phyloP scores from a whole-genome alignment of 2,888 invertebrate species.

The Peribatodes rhomboidaria region DNA sequence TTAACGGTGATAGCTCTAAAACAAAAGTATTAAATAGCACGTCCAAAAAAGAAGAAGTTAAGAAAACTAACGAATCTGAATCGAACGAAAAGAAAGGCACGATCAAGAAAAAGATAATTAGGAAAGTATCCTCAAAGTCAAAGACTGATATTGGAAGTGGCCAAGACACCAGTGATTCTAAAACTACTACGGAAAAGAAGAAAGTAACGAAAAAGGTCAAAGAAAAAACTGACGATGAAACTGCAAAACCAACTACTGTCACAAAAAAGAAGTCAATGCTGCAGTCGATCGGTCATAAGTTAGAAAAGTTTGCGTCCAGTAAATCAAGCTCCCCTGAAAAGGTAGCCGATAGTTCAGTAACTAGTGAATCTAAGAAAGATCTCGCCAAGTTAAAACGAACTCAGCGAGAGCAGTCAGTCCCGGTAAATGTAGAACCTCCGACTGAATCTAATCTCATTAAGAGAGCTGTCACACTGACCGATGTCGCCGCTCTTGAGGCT shows the following conservation, averaged over 20 bases:
- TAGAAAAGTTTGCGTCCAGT: slow-evolving; percentile 89
- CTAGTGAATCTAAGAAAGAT: slow-evolving; percentile 63
- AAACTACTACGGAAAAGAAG: slow-evolving; percentile 72
- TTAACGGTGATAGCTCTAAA: slow-evolving; percentile 57
- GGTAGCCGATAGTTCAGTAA: slow-evolving; percentile 59
- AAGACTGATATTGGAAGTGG: slow-evolving; percentile 72
- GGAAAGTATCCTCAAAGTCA: slow-evolving; percentile 80
- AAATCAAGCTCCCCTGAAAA: slow-evolving; percentile 84
- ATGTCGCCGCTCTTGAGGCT: slow-evolving; percentile 84
- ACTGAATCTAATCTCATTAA: slow-evolving; percentile 90
- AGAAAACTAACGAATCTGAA: slow-evolving; percentile 64
- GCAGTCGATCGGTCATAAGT: slow-evolving; percentile 92
- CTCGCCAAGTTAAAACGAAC: slow-evolving; percentile 84
- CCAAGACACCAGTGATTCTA: slow-evolving; percentile 65
- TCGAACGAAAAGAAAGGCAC: slow-evolving; percentile 73
- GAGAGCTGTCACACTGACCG: slow-evolving; percentile 90
- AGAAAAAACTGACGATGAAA: slow-evolving; percentile 74
- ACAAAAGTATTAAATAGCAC: slow-evolving; percentile 51
- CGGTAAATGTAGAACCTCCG: slow-evolving; percentile 79
- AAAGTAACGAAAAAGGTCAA: slow-evolving; percentile 78
- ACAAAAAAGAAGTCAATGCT: slow-evolving; percentile 89
- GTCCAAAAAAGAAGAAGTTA: slow-evolving; percentile 62
- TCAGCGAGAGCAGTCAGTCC: slow-evolving; percentile 89
- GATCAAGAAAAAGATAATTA: slow-evolving; percentile 79
- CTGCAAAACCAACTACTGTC: slow-evolving; percentile 61